Conservation (phyloP, 2,113 vertebrate genomes). For the Argyrosomus japonicus region DNA sequence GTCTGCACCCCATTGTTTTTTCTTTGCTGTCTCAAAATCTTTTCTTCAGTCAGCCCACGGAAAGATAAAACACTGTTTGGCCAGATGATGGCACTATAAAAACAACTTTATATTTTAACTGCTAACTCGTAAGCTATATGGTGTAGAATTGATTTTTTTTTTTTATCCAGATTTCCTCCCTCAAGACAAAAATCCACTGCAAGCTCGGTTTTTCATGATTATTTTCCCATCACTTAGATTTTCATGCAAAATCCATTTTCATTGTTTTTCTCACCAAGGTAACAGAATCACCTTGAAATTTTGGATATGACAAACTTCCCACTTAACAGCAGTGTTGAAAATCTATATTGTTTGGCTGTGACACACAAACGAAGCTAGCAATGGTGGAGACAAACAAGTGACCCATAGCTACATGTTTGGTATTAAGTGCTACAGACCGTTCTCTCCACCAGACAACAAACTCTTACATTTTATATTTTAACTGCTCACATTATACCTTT, state of each 20-base stretch:
- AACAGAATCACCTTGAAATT: neutral
- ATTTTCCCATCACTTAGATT: conserved; percentile 18
- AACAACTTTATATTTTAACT: conserved; percentile 21
- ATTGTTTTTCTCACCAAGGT: conserved; percentile 20
- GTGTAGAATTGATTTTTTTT: conserved; percentile 8
- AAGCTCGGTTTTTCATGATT: conserved; percentile 6
- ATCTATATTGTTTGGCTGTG: conserved; percentile 2
- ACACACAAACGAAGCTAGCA: neutral
- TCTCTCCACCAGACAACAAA: neutral
- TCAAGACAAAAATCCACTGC: conserved; percentile 22
- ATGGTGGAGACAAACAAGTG: neutral
- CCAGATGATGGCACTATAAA: conserved; percentile 20
- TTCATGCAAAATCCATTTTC: conserved; percentile 34
- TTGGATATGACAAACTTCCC: conserved; percentile 5
- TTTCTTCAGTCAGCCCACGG: neutral
- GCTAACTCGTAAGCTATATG: conserved; percentile 1
- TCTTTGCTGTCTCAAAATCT: neutral
- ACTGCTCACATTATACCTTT: neutral
- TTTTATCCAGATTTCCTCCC: neutral
- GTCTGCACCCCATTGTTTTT: neutral
- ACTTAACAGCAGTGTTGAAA: neutral
- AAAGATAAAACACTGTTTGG: neutral
- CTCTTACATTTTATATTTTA: neutral
- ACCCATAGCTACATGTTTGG: neutral
- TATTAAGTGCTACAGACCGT: neutral